phyloP scores from a whole-genome alignment of 2,888 invertebrate species.

The Altica lythri region DNA sequence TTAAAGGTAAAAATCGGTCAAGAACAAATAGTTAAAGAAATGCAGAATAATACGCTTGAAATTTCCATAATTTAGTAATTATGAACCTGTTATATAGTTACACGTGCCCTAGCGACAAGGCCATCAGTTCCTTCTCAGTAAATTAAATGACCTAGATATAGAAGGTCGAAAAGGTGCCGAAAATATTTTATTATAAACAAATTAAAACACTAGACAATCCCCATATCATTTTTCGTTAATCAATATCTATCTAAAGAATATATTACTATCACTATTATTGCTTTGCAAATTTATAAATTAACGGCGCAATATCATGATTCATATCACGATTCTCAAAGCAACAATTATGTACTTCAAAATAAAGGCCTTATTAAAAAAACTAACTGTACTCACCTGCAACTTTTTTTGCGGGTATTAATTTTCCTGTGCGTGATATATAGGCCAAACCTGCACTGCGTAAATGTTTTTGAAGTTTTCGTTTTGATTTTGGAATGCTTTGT shows the following conservation, averaged over 20 bases:
- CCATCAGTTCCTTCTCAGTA: conserved; percentile 52
- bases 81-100: conserved; percentile 45
- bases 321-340: conserved; percentile 23
- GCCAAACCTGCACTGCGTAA: conserved; percentile 58
- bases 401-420: conserved; percentile 59
- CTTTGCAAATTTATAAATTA: too few species aligned
- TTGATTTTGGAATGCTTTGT: conserved; percentile 55
- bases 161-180: conserved; percentile 51
- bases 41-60: neutral
- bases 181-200: conserved; percentile 23
- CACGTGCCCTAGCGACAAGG: conserved; percentile 54
- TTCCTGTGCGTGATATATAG: conserved; percentile 59
- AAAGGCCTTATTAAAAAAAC: conserved; percentile 34
- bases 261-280: too few species aligned
- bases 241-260: too few species aligned
- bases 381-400: conserved; percentile 56
- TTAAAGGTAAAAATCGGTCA: too few species aligned
- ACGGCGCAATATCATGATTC: conserved; percentile 43
- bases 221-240: too few species aligned
- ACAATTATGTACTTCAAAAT: conserved; percentile 30
- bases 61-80: conserved; percentile 39
- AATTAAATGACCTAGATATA: conserved; percentile 55
- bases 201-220: conserved; percentile 1
- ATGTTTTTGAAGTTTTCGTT: conserved; percentile 58
- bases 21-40: neutral